These are phyloP conservation scores for Myanophis thanlyinensis DNA, from an alignment of 2,113 vertebrate genomes.

Conservation along the genomic window DNA sequence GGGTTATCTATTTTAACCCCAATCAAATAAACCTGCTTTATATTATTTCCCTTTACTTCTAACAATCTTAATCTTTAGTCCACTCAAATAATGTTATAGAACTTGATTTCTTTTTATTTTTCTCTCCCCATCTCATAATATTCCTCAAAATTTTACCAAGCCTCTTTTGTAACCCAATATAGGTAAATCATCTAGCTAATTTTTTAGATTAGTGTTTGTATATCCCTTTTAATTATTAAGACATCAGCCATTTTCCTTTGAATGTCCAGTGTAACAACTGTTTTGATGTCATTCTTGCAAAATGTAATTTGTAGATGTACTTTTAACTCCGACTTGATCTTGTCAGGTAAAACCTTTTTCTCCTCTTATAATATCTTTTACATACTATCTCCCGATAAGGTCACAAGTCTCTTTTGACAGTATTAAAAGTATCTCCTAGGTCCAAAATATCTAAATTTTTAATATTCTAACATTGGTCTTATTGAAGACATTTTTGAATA, in stretches of 20 bases:
- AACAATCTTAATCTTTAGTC: background rate
- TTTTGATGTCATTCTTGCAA: background rate
- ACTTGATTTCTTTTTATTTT: background rate
- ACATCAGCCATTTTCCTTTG: background rate
- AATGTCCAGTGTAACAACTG: background rate
- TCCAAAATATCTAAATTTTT: background rate
- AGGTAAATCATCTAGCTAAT: background rate
- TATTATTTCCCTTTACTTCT: background rate
- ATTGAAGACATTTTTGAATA: background rate
- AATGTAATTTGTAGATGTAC: background rate
- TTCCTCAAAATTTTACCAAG: background rate
- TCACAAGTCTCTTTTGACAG: background rate
- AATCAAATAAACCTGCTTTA: background rate
- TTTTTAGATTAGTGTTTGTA: background rate
- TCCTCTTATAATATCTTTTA: background rate
- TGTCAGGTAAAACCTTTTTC: background rate
- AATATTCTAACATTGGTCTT: background rate
- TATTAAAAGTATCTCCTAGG: background rate
- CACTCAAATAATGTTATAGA: background rate
- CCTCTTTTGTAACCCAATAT: background rate
- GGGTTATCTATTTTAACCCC: background rate
- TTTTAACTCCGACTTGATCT: background rate
- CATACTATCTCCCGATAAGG: background rate
- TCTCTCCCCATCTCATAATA: background rate
- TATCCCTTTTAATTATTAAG: background rate